Percentiles rank a stretch among this genome's conserved stretches.
phyloP scores from a whole-genome alignment of 2,797 vertebrate species.

The Mycteria americana region DNA sequence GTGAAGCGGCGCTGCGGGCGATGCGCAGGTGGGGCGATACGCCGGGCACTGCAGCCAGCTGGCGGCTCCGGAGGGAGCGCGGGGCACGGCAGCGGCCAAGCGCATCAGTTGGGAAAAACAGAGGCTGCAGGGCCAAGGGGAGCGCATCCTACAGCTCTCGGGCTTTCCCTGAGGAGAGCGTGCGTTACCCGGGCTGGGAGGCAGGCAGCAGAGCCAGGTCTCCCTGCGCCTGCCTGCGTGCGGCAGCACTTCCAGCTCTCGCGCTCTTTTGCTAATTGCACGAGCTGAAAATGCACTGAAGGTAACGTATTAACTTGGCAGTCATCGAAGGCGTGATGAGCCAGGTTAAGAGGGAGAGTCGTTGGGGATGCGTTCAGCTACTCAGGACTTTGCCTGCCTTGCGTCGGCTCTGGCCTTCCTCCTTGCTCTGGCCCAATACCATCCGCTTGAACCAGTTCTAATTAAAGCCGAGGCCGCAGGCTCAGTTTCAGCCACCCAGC shows the following conservation, averaged over 20 bases:
- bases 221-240: background rate
- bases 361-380: background rate
- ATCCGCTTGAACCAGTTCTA: fast-evolving
- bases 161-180: background rate
- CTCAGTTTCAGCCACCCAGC: background rate
- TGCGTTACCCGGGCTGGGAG: background rate
- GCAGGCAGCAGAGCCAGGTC: background rate
- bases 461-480: background rate
- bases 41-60: background rate
- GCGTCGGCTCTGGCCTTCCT: background rate
- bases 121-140: background rate
- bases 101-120: fast-evolving
- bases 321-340: fast-evolving
- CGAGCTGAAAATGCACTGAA: background rate
- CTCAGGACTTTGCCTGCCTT: background rate
- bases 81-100: background rate
- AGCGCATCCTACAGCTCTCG: background rate
- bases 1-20: background rate
- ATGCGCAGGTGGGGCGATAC: background rate
- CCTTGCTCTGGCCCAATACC: background rate
- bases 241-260: background rate
- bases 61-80: background rate
- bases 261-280: background rate
- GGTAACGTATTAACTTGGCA: background rate
- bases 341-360: too few relatives aligned